Conservation (phyloP, 2,797 vertebrate genomes). For the Enteromius thamalakanensis region DNA sequence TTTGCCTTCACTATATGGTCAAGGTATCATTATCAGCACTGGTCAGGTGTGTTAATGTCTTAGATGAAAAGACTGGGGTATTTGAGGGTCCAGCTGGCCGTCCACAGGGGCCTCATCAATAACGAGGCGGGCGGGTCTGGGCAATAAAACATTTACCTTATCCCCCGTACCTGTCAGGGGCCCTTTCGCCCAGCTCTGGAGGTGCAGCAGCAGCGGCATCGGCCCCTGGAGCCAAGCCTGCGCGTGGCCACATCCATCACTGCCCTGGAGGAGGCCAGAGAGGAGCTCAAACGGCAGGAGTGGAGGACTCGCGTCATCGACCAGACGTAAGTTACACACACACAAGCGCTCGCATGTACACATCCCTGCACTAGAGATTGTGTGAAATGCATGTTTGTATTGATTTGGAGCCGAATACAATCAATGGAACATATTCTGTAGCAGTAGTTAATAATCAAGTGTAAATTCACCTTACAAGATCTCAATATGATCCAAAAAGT, state of each 20-base stretch:
- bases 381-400: conserved; percentile 41
- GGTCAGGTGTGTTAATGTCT: conserved; percentile 45
- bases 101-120: conserved; percentile 55
- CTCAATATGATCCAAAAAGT: background rate
- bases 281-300: conserved; percentile 69
- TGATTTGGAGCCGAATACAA: conserved; percentile 11
- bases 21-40: conserved; percentile 23
- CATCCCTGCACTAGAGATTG: background rate
- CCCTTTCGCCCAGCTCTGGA: conserved; percentile 79
- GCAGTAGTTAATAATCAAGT: conserved; percentile 8
- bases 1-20: conserved; percentile 13
- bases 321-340: conserved; percentile 72
- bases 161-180: conserved; percentile 75
- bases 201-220: conserved; percentile 81
- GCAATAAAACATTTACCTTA: conserved; percentile 60
- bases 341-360: conserved; percentile 32
- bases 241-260: conserved; percentile 78
- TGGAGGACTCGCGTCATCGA: conserved; percentile 68
- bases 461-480: background rate
- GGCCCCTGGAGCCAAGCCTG: conserved; percentile 81
- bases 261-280: conserved; percentile 74
- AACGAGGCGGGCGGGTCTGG: conserved; percentile 43
- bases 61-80: conserved; percentile 47
- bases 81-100: conserved; percentile 49
- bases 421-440: conserved; percentile 24